Base-by-base conservation (phyloP, 1,140 invertebrate genomes). In the Thalassaphorura encarpata region DNA sequence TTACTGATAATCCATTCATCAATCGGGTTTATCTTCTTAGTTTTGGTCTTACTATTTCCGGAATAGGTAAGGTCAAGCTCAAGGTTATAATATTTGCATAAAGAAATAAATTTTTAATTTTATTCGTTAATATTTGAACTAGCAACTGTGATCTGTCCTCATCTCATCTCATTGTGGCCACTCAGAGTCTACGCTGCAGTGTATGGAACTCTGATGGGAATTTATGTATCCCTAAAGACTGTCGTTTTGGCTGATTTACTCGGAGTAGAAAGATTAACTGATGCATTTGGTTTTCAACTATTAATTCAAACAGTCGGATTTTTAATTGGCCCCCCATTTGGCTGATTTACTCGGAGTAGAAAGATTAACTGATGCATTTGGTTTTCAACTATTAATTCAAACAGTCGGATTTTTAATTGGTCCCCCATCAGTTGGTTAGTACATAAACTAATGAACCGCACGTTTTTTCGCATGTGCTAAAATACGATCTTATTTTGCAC, bases 251-350 rank as follows among this genome's bases (percentile, higher is more conserved):
- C n/a, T n/a, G 33, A 36, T 36, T n/a, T 36, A n/a, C 11, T n/a
- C 33, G 33, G 33, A 36, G 11, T 36, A 11, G 33, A 11, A 11
- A 11, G 33, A 11, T 11, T 36, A 11, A 36, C 33, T 11, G 33
- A 36, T n/a, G 33, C 33, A n/a, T 36, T 36, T 36, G 33, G 33
- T n/a, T n/a, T 36, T n/a, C 33, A 11, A 36, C 33, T 36, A 11
- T n/a, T 36, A n/a, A 36, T 36, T 11, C 33, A 36, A 36, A 11
- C 33, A n/a, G n/a, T 36, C n/a, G 33, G 33, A 16, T 89, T 88
- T 16, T 75, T 93, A 4, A 76, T 91, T 52, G 90, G 90, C 42
- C 83, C 89, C 52, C 89, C 90, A 24, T 78, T 93, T 61, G 87
- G n/a, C n/a, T n/a, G 33, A 36, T 36, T n/a, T 36, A n/a, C 11